These are phyloP conservation scores for Listrodromus nycthemerus DNA, from an alignment of 2,888 invertebrate genomes.

Conservation along the genomic window DNA sequence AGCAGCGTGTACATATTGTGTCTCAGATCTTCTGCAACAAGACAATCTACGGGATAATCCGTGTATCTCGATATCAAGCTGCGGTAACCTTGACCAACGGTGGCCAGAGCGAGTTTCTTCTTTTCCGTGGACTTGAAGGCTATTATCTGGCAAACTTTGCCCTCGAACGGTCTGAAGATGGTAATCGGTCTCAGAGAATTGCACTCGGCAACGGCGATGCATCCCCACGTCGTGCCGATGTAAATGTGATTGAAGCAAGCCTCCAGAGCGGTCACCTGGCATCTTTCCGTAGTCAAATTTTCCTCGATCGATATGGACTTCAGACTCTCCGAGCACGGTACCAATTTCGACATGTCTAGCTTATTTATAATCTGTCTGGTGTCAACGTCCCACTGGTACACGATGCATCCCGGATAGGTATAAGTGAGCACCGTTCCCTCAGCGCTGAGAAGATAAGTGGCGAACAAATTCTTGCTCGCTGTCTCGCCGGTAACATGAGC, in stretches of 20 bases:
- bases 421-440: constrained; percentile 91
- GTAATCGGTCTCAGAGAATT: constrained; percentile 93
- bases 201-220: constrained; percentile 95
- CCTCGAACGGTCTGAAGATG: constrained; percentile 96
- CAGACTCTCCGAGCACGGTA: constrained; percentile 96
- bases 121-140: constrained; percentile 82
- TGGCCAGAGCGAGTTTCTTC: constrained; percentile 88
- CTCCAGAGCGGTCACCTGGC: constrained; percentile 87
- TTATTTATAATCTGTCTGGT: constrained; percentile 90
- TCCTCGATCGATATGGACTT: constrained; percentile 96
- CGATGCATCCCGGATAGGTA: constrained; percentile 93
- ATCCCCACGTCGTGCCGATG: constrained; percentile 98
- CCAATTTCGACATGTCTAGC: constrained; percentile 95
- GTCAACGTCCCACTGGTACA: constrained; percentile 94
- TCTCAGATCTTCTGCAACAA: constrained; percentile 81
- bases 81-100: constrained; percentile 94
- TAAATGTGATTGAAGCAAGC: constrained; percentile 88
- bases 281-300: constrained; percentile 91
- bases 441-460: constrained; percentile 89
- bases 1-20: constrained; percentile 89
- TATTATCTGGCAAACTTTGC: constrained; percentile 88
- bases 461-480: constrained; percentile 87
- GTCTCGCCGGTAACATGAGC: constrained; percentile 88
- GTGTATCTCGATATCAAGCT: constrained; percentile 89
- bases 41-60: constrained; percentile 85